phyloP scores from a whole-genome alignment of 2,113 vertebrate species.

The Cisticola juncidis region DNA sequence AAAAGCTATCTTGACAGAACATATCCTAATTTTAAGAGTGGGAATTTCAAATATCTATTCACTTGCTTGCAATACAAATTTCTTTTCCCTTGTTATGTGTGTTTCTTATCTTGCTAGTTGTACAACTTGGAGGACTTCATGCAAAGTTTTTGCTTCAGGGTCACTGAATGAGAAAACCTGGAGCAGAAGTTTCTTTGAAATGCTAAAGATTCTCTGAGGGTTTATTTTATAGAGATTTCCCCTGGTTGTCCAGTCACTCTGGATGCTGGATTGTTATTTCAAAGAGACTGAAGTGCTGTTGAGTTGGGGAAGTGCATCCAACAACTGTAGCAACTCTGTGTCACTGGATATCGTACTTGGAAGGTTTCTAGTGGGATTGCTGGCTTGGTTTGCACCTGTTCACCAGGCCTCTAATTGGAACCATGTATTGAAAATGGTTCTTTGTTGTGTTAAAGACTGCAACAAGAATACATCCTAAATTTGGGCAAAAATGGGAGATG shows the following conservation, averaged over 20 bases:
- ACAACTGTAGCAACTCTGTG: neutral
- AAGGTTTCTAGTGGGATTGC: neutral
- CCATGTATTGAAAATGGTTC: neutral
- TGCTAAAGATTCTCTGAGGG: neutral
- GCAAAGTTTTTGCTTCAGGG: neutral
- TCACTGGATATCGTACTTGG: neutral
- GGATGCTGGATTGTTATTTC: neutral
- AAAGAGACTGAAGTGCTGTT: neutral
- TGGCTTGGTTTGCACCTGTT: neutral
- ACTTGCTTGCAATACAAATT: neutral
- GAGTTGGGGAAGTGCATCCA: neutral
- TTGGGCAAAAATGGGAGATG: neutral
- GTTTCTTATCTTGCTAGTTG: neutral
- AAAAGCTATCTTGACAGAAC: neutral
- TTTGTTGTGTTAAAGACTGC: neutral
- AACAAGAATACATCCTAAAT: neutral
- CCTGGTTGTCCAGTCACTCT: neutral
- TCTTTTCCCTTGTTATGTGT: neutral
- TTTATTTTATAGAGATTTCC: neutral
- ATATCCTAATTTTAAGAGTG: neutral
- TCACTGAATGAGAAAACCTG: neutral
- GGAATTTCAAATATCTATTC: neutral
- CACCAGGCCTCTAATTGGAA: neutral
- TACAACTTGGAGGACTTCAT: neutral
- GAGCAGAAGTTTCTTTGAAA: neutral